Evolutionary conservation across 2,113 vertebrate genomes (phyloP), one percentile per base, ranked within the genome.

Genomic region (Chinchilla lanigera): DNA sequence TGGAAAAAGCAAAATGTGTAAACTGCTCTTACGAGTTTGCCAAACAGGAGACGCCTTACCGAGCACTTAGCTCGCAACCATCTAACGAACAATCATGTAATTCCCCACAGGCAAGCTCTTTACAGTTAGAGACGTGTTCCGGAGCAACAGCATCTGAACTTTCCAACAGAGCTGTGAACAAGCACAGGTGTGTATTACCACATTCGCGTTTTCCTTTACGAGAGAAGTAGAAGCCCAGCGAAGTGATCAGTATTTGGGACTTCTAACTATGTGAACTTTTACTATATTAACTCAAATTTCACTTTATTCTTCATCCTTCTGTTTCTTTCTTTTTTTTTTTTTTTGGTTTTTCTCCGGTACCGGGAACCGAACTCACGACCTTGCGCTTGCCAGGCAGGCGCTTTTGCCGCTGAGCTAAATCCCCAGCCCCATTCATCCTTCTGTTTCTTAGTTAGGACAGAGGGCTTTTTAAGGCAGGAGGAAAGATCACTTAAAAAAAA

Each of bases 221-320:
- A 60, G n/a, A 63, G 16, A 93, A 92, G 83, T 8, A 0, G 17
- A 54, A 63, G 19, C 17, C 41, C 22, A 17, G n/a, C 38, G 50
- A 81, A 93, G 47, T 38, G 35, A 61, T 7, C 63, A 35, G 24
- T 75, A 13, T 11, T 54, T 52, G 60, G 88, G 22, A 30, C 33
- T 77, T 90, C 50, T 81, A 50, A 77, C 19, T 86, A 38, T 78
- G 81, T 82, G 26, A 73, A 6, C 52, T 58, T 88, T 78, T 3
- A 75, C 41, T 61, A 33, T 17, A 28, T 75, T 52, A 87, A 67
- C n/a, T 95, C 83, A 60, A 19, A 81, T 77, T 84, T 90, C 17
- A 69, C n/a, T 50, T 92, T 93, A 52, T 77, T 90, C 71, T 90
- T 90, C 54, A 80, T 92, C 90, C 56, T 80, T 26, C 47, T 94